phyloP scores from a whole-genome alignment of 1,140 invertebrate genomes.

The Araneus ventricosus region DNA sequence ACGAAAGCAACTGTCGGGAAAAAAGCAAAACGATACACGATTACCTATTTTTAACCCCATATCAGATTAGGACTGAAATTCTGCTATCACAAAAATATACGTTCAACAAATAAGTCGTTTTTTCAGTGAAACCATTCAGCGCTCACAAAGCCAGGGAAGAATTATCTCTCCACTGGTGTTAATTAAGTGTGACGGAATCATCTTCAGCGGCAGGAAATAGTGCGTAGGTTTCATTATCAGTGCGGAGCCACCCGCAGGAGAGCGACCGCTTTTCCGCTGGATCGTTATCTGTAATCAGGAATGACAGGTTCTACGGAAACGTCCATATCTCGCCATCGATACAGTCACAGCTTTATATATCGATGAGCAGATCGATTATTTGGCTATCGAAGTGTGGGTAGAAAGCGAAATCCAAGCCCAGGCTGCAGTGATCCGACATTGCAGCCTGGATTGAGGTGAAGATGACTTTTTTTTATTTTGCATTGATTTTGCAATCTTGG shows the following conservation, averaged over 20 bases:
- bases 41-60: too few relatives aligned
- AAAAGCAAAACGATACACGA: too few relatives aligned
- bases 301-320: constrained; percentile 58
- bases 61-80: too few relatives aligned
- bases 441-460: too few relatives aligned
- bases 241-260: background rate
- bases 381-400: constrained; percentile 1
- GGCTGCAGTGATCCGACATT: too few relatives aligned
- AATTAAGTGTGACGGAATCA: constrained; percentile 58
- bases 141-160: background rate
- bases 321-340: constrained; percentile 48
- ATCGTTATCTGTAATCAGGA: constrained; percentile 69
- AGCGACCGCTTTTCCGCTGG: constrained; percentile 51
- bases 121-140: background rate
- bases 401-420: background rate
- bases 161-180: constrained; percentile 23
- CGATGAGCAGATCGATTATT: constrained; percentile 50
- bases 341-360: constrained; percentile 48
- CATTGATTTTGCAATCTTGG: background rate
- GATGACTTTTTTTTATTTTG: background rate
- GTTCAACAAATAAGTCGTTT: too few relatives aligned
- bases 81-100: too few relatives aligned
- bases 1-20: too few relatives aligned
- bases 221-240: constrained; percentile 67
- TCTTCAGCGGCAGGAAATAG: constrained; percentile 57